Evolutionary conservation across 2,888 invertebrate genomes (phyloP).

Genomic region (Myathropa florea): DNA sequence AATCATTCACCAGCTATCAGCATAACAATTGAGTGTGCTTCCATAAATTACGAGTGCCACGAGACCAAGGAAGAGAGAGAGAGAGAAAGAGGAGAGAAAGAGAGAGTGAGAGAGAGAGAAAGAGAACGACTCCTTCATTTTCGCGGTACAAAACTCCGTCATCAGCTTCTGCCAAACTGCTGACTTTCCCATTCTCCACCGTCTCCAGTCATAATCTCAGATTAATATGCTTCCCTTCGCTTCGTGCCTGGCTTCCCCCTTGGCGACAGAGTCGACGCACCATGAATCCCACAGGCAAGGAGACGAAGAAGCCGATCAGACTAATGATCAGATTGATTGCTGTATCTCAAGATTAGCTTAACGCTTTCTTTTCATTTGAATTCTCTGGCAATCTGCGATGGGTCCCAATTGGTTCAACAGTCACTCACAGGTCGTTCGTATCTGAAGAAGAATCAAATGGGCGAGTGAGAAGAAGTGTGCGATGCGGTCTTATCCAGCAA

Average conservation of each 20-base stretch:
- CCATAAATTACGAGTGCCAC: background rate
- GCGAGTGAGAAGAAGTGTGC: background rate
- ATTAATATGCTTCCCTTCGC: background rate
- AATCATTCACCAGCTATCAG: background rate
- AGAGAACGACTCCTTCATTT: too few relatives aligned
- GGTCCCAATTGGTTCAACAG: background rate
- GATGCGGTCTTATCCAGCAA: background rate
- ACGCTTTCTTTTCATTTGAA: background rate
- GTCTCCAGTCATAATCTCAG: background rate
- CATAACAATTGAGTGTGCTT: background rate
- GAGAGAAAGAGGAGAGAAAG: background rate
- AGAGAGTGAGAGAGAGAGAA: background rate
- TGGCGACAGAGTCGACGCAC: background rate
- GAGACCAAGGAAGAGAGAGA: background rate
- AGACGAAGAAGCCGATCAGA: background rate
- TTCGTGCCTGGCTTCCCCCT: background rate
- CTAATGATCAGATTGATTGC: constrained; percentile 23
- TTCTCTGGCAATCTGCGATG: background rate
- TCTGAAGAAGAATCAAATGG: background rate
- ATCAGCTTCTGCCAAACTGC: background rate
- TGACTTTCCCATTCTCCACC: background rate
- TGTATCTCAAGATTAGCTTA: background rate
- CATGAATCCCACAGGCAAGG: too few relatives aligned
- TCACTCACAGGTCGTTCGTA: background rate
- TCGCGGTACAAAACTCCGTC: too few relatives aligned